These are phyloP conservation scores for Tretioscincus oriximinensis DNA, from an alignment of 2,113 vertebrate species.

Conservation along the genomic window DNA sequence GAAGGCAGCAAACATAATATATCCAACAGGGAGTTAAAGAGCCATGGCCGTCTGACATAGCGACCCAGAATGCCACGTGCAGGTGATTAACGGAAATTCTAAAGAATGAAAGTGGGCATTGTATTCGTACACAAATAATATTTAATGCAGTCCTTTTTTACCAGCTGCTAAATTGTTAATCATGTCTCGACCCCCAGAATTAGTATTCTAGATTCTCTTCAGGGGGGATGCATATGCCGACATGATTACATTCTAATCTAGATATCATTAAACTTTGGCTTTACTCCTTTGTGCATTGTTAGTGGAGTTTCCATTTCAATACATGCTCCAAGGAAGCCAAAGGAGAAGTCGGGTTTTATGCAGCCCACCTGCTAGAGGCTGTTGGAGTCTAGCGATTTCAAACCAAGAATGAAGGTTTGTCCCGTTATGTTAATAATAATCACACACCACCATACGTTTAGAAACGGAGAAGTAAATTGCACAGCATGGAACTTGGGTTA, in stretches of 20 bases:
- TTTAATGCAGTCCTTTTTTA: constrained; percentile 2
- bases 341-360: constrained; percentile 3
- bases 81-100: background rate
- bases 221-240: constrained; percentile 9
- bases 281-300: constrained; percentile 18
- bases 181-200: constrained; percentile 23
- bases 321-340: constrained; percentile 18
- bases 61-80: background rate
- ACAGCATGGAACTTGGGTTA: background rate
- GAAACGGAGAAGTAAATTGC: background rate
- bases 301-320: constrained; percentile 10
- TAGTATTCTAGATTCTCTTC: constrained; percentile 19
- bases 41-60: background rate
- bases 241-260: constrained; percentile 24
- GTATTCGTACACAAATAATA: constrained; percentile 15
- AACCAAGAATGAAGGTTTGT: background rate
- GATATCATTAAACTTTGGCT: constrained; percentile 15
- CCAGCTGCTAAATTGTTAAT: constrained; percentile 22
- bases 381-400: constrained; percentile 13
- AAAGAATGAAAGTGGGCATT: constrained; percentile 22
- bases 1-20: constrained; percentile 3
- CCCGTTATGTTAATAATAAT: background rate
- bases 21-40: background rate
- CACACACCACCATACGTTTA: background rate
- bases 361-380: constrained; percentile 13